Evolutionary conservation across 2,888 invertebrate genomes (phyloP).

Genomic region (Craniophora ligustri): DNA sequence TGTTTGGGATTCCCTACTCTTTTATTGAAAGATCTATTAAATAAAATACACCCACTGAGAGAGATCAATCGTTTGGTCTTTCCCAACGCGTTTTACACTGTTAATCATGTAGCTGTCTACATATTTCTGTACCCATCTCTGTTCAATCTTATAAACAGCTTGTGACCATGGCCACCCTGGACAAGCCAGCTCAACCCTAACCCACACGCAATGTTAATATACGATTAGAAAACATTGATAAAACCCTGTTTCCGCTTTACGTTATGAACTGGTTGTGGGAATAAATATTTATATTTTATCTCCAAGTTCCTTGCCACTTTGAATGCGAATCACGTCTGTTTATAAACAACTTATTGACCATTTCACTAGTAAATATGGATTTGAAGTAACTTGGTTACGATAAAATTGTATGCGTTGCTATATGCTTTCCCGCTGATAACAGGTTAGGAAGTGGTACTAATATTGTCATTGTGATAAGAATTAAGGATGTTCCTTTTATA

Average conservation of each 20-base stretch:
- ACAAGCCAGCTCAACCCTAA: constrained; percentile 15
- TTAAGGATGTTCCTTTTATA: constrained; percentile 9
- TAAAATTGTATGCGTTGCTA: constrained; percentile 30
- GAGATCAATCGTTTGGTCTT: neutral
- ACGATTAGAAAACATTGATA: constrained; percentile 50
- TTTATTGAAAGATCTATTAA: neutral
- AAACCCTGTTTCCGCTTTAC: constrained; percentile 41
- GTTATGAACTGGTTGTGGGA: constrained; percentile 34
- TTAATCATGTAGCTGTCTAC: too few relatives aligned
- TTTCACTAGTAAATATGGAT: constrained; percentile 19
- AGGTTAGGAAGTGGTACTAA: constrained; percentile 24
- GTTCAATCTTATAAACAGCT: neutral
- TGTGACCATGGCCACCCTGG: neutral
- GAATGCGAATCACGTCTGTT: constrained; percentile 39
- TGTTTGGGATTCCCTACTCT: too few relatives aligned
- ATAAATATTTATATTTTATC: constrained; percentile 47
- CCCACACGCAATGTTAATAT: constrained; percentile 34
- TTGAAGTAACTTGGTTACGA: constrained; percentile 22
- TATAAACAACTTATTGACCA: constrained; percentile 32
- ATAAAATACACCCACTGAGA: neutral
- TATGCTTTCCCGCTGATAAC: constrained; percentile 24
- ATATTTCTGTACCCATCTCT: too few relatives aligned
- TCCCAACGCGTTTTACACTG: neutral
- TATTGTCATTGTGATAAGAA: constrained; percentile 26
- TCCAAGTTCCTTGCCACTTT: constrained; percentile 26